Base-by-base conservation (phyloP, 64 coral and sea anemone species). In the Porites lutea region DNA sequence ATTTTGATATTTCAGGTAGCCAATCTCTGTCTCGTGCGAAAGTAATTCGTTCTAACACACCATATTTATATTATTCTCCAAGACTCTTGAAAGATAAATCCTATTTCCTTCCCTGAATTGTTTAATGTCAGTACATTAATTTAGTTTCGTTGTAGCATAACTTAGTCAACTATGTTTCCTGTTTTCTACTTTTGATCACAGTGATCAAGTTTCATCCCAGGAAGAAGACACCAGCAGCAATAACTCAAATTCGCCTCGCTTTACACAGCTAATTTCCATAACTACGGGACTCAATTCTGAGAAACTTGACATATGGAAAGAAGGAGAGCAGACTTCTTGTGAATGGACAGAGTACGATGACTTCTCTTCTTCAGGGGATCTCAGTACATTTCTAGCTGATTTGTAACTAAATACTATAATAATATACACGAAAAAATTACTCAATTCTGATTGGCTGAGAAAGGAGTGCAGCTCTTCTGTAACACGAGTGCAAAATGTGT, bases 291-390 rank as follows among this genome's bases (percentile, higher is more conserved):
- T 7, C 1, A 12, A 9, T 57, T 57, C 12, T 4, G 5, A 57
- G 54, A 57, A 57, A 57, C 46, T 18, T 19, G 46, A 76, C 73
- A 3, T 16, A 47, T 6, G 73, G 3, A 52, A 21, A 57, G 54
- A 57, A 12, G n/a, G n/a, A n/a, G 7, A 9, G 54, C 2, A 57
- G 0, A 4, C 54, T 7, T 7, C 54, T 57, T 57, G 3, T 57
- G 27, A 37, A 37, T 37, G 27, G 27, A 37, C 0, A 37, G 27
- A 87, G 16, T 64, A 86, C 18, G 54, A 82, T 1, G 82, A 92
- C 82, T 92, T 92, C 53, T 82, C 82, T 58, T 92, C 90, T 45
- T 92, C 90, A 5, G 90, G 87, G 86, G 82, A 92, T 86, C 82
- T 92, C 19, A 84, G 86, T 49, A 82, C 23, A n/a, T 92, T 92